Conservation (phyloP, 2,113 vertebrate genomes). For the Phrynocephalus versicolor region DNA sequence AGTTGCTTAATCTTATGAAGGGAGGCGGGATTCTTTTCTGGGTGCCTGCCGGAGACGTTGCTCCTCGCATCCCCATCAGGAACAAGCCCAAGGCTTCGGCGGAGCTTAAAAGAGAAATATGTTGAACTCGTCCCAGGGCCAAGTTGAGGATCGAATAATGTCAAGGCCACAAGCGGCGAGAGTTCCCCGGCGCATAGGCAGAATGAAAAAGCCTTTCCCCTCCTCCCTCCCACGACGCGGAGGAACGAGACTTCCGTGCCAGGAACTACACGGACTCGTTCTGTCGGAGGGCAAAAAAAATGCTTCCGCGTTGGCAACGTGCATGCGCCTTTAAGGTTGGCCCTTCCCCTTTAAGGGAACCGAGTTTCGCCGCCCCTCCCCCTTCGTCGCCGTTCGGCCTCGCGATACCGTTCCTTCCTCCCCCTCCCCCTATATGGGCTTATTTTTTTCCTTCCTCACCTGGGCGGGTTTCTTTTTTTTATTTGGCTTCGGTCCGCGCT, state of each 20-base stretch:
- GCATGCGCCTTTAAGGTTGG: background rate
- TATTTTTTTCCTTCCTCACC: slow-evolving; percentile 11
- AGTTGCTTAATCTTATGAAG: background rate
- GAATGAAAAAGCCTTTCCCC: background rate
- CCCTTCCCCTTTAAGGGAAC: slow-evolving; percentile 9
- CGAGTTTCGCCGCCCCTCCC: background rate
- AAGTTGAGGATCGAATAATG: too few species aligned
- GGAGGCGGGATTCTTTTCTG: too few species aligned
- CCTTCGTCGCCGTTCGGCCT: background rate
- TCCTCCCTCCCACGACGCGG: too few species aligned
- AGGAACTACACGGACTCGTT: background rate
- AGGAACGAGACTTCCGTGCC: too few species aligned
- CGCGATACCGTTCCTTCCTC: background rate
- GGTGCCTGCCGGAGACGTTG: too few species aligned
- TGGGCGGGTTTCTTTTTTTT: background rate
- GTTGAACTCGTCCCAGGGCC: too few species aligned
- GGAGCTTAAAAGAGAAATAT: too few species aligned
- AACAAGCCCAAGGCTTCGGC: too few species aligned
- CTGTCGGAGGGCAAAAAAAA: slow-evolving; percentile 1
- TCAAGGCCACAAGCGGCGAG: background rate
- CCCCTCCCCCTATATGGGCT: background rate
- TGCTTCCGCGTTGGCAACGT: background rate
- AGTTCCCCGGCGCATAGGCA: too few species aligned
- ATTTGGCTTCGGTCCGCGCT: background rate
- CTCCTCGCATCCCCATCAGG: too few species aligned